phyloP scores from a whole-genome alignment of 2,797 vertebrate genomes.

The Sternarchorhynchus goeldii region DNA sequence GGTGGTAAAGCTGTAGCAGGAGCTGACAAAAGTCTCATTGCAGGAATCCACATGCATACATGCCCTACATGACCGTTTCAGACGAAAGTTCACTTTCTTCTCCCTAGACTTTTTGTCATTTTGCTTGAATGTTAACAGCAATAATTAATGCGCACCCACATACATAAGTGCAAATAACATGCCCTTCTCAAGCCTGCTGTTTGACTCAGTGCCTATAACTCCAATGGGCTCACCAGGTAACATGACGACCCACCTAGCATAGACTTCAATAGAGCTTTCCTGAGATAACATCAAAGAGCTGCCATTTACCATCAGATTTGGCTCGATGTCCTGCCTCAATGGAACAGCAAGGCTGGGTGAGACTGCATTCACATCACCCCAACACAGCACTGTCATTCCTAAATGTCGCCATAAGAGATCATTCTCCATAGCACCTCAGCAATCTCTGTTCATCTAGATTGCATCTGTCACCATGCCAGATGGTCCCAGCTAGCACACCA shows the following conservation, averaged over 20 bases:
- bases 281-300: slow-evolving; percentile 50
- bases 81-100: background rate
- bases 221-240: slow-evolving; percentile 19
- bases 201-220: background rate
- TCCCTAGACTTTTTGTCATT: background rate
- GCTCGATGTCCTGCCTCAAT: slow-evolving; percentile 1
- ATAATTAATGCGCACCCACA: slow-evolving; percentile 3
- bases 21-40: background rate
- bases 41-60: background rate
- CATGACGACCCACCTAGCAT: slow-evolving; percentile 11
- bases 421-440: background rate
- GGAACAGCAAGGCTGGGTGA: background rate
- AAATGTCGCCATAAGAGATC: background rate
- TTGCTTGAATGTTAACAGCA: background rate
- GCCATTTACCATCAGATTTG: slow-evolving; percentile 47
- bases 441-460: background rate
- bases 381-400: slow-evolving; percentile 4
- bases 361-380: background rate
- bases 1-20: no score
- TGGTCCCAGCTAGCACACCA: background rate
- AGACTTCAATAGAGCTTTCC: slow-evolving; percentile 44
- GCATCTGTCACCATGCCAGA: slow-evolving; percentile 6
- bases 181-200: background rate
- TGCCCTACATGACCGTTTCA: background rate
- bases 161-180: slow-evolving; percentile 11